Percentiles rank a stretch among this genome's conserved stretches.
These are phyloP conservation scores for Pseudomyrmex concolor DNA, from an alignment of 1,140 invertebrate species.

Conservation along the genomic window DNA sequence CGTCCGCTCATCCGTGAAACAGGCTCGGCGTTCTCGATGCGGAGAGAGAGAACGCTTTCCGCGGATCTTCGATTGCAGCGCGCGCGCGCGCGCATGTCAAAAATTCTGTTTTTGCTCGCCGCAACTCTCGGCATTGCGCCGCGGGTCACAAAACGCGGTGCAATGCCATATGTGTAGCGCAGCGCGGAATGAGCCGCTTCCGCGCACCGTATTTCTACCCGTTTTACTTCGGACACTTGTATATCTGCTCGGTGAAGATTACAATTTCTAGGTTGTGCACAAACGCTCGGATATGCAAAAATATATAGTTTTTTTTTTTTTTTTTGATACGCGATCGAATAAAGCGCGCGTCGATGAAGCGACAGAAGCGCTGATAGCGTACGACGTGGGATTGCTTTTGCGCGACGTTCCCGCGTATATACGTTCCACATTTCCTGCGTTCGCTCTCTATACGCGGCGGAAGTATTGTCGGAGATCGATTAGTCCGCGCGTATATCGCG, in stretches of 20 bases:
- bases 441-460: conserved; percentile 25
- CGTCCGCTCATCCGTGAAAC: too few species aligned
- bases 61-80: background rate
- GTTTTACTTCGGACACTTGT: conserved; percentile 28
- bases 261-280: conserved; percentile 54
- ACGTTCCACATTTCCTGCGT: conserved; percentile 22
- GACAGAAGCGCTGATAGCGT: conserved; percentile 26
- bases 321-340: background rate
- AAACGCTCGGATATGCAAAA: conserved; percentile 11
- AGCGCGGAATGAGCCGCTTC: conserved; percentile 8
- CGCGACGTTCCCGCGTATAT: conserved; percentile 1
- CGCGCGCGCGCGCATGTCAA: conserved; percentile 11
- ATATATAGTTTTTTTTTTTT: background rate
- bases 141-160: conserved; percentile 33
- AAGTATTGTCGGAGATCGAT: conserved; percentile 54
- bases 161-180: background rate
- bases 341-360: conserved; percentile 38
- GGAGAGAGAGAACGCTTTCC: background rate
- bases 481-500: conserved; percentile 37
- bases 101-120: conserved; percentile 57
- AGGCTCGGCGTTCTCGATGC: too few species aligned
- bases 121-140: too few species aligned
- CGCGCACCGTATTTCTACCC: background rate
- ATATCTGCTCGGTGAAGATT: conserved; percentile 42
- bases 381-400: background rate